Evolutionary conservation across 2,113 vertebrate species (phyloP).

Genomic region (Tachysurus fulvidraco): DNA sequence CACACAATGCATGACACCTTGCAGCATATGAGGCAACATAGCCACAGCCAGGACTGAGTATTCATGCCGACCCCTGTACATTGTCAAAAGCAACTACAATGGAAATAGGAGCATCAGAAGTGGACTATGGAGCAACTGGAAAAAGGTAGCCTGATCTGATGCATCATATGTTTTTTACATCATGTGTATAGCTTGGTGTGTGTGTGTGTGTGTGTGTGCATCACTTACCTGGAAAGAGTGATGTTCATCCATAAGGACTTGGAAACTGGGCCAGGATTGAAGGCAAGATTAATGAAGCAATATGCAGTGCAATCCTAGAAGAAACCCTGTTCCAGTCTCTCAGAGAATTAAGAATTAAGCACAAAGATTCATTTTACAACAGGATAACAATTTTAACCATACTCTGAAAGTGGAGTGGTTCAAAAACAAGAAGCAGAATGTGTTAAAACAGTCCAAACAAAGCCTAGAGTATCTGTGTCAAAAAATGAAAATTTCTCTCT

Average conservation of each 20-base stretch:
- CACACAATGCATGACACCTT: too few relatives aligned
- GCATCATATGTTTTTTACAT: too few relatives aligned
- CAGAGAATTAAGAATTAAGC: neutral
- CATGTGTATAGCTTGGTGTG: too few relatives aligned
- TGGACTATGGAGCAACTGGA: too few relatives aligned
- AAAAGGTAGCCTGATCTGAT: too few relatives aligned
- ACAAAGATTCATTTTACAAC: neutral
- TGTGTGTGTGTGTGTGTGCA: too few relatives aligned
- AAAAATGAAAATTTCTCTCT: neutral
- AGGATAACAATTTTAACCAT: neutral
- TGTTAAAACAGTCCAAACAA: neutral
- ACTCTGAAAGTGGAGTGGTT: neutral
- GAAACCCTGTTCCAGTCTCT: neutral
- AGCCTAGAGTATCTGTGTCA: neutral
- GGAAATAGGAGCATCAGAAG: too few relatives aligned
- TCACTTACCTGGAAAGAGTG: neutral
- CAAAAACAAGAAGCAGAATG: neutral
- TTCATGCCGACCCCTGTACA: too few relatives aligned
- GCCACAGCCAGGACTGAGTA: too few relatives aligned
- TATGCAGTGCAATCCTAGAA: neutral
- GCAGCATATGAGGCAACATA: too few relatives aligned
- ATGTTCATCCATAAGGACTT: neutral
- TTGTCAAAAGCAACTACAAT: too few relatives aligned
- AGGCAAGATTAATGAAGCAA: neutral
- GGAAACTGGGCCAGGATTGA: neutral